Base-by-base conservation (phyloP, 2,113 vertebrate species). In the Aythya baeri region DNA sequence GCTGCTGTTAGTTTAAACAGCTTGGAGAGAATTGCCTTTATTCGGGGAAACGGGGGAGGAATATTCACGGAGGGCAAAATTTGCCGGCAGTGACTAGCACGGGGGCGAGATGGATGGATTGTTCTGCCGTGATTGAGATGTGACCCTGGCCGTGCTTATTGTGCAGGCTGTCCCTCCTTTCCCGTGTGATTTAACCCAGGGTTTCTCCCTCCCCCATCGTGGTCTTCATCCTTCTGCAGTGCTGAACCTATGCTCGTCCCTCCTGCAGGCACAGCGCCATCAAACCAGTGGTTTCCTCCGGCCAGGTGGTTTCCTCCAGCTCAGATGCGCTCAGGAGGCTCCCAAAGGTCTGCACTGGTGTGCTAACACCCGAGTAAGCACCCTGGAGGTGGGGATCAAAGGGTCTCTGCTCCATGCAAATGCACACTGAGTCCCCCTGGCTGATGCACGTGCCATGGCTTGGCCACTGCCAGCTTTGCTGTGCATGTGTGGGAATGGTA, bases 1-100 rank as follows among this genome's bases (percentile, higher is more conserved):
- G 91, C 93, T 93, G 97, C 94, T 97, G 96, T 97, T 96, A 94
- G 96, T 97, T 98, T 98, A 97, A 98, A 97, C 94, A 97, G 86
- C 95, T 94, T 66, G 88, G 91, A 94, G 91, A 96, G 97, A 97
- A 98, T 96, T 95, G 96, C 62, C 77, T 84, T 97, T 97, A 96
- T 93, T 92, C 87, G 21, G 75, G 87, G 62, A 77, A 94, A 94
- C 74, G 14, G 54, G 54, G 79, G 89, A 68, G 92, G 95, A 95
- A 91, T 63, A 91, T 65, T 79, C 83, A 75, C 55, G 81, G 81
- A 49, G 90, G 91, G 80, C 79, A 93, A 83, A 80, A 89, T 62
- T 93, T 82, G 74, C 92, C 31, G 27, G 70, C 92, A 86, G 86
- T 94, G 83, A 92, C 75, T 89, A 23, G 83, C 92, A 72, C 4